These are phyloP conservation scores for Beroe ovata DNA, from an alignment of 37 sponge, comb jelly and placozoan species.

Conservation along the genomic window DNA sequence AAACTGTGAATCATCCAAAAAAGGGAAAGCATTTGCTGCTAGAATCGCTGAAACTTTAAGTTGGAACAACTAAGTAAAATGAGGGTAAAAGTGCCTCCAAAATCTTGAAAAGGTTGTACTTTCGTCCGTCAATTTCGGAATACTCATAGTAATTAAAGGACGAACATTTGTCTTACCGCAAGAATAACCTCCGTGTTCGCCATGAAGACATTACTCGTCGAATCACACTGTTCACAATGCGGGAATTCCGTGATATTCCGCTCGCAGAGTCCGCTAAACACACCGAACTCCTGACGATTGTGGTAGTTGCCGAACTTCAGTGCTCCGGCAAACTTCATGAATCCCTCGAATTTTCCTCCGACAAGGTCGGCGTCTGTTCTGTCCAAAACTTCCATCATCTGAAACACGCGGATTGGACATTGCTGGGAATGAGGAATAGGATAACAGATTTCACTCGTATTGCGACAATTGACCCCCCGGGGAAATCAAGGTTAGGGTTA, in stretches of 20 bases:
- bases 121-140: too few species aligned
- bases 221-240: conserved; percentile 45
- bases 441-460: too few species aligned
- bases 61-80: too few species aligned
- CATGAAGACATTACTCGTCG: conserved; percentile 41
- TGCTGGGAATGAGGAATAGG: too few species aligned
- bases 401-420: too few species aligned
- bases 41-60: too few species aligned
- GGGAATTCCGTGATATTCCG: not conserved
- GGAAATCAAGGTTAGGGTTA: too few species aligned
- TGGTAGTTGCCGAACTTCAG: conserved; percentile 19
- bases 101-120: too few species aligned
- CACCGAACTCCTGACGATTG: not conserved
- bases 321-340: conserved; percentile 52
- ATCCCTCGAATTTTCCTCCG: conserved; percentile 39
- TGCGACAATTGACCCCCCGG: too few species aligned
- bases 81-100: too few species aligned
- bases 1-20: too few species aligned
- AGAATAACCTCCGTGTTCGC: conserved; percentile 16
- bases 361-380: conserved; percentile 20
- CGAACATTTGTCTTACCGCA: not conserved
- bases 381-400: conserved; percentile 37
- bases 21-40: too few species aligned
- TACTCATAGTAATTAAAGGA: not conserved
- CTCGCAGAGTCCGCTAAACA: conserved; percentile 40